Evolutionary conservation across 2,113 vertebrate genomes (phyloP), one percentile per base, ranked within the genome.

Genomic region (Nycticorax nycticorax): DNA sequence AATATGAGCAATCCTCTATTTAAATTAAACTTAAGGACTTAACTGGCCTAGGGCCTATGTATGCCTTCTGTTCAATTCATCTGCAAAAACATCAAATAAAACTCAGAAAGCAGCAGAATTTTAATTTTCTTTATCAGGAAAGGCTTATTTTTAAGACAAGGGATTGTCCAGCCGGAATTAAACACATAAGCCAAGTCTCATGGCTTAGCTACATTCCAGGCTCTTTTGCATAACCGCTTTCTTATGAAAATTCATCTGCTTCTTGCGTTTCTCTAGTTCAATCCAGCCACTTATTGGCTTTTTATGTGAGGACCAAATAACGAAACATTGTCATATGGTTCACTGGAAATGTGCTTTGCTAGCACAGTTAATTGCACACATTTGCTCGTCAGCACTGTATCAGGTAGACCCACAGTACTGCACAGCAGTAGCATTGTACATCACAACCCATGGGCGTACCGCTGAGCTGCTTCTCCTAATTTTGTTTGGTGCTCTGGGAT

Each of bases 141-240:
- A 73, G 37, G n/a, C 9, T 74, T 89, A 47, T 50, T 75, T 72
- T 74, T 89, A 88, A 88, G 73, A 87, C 35, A 22, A 22, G 5
- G 26, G 33, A 23, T 56, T 79, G 43, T 30, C 56, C 69, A 92
- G 35, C 23, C 73, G 47, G 37, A 90, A 92, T 86, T 73, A 82
- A 95, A 85, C 33, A 89, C n/a, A 26, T 53, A 79, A 73, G 1
- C 48, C 48, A 91, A 81, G 53, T 68, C 33, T 62, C 67, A 57
- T 14, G 55, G 41, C 74, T 69, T 41, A 68, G 50, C 57, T 39
- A 23, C 13, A 63, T 28, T 77, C 33, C 41, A 85, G 30, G 18
- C 9, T 37, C 23, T 63, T 85, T 62, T 0, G 0, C 27, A 20
- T 50, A 30, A 73, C 11, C 1, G 0, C 14, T 66, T 85, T 37